A percentile compares a stretch with the other conserved stretches of the same genome.
These are phyloP conservation scores for Strongylocentrotus purpuratus DNA, from an alignment of 35 echinoderm and acorn worm species.

Conservation along the genomic window DNA sequence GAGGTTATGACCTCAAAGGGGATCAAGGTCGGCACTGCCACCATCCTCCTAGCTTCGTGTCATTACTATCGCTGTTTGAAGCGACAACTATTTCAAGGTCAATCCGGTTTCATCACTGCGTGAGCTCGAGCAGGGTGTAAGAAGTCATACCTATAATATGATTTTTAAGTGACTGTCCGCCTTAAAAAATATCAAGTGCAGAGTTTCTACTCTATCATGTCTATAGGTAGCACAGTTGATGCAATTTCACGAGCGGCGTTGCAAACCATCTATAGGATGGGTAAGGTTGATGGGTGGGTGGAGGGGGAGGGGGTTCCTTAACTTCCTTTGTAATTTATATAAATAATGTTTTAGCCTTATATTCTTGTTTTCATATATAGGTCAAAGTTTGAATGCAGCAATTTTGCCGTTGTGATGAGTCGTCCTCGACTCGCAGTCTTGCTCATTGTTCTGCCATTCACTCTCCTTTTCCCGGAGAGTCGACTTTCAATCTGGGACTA, in stretches of 20 bases:
- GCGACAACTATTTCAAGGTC: conserved; percentile 8
- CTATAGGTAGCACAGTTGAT: background rate
- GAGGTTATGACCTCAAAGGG: background rate
- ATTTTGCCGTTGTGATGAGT: background rate
- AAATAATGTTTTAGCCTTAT: no score
- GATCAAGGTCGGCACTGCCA: background rate
- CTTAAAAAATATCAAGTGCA: background rate
- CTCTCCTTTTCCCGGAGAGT: background rate
- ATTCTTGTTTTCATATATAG: no score
- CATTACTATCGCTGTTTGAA: background rate
- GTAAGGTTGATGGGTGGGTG: no score
- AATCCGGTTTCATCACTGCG: background rate
- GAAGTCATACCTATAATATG: no score
- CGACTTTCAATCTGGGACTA: background rate
- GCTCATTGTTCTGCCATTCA: background rate
- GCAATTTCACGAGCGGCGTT: background rate
- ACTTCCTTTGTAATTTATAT: no score
- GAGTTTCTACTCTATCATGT: background rate
- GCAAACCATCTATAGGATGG: no score
- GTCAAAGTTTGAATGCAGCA: background rate
- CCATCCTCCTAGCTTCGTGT: background rate
- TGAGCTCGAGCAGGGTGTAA: background rate
- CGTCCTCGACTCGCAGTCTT: background rate
- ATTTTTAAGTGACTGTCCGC: background rate
- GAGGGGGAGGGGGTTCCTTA: no score